Base-by-base conservation (phyloP, 1,140 invertebrate genomes). In the Planococcus citri region DNA sequence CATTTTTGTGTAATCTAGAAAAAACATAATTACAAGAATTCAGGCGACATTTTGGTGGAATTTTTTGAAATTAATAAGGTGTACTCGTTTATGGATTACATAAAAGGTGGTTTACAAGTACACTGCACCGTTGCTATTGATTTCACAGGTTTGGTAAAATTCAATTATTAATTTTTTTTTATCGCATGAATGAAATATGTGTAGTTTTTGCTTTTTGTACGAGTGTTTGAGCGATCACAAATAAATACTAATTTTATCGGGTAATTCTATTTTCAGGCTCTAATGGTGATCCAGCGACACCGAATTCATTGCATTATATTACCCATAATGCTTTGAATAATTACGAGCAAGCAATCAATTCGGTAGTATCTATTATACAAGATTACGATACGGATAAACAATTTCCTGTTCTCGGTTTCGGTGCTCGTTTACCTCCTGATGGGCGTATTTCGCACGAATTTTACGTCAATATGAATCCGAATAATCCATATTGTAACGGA, bases 311-410 rank as follows among this genome's bases (percentile, higher is more conserved):
- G 6, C 86, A 88, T 75, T 85, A 80, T 74, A 78, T 83, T 29
- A 79, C 79, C 24, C 27, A 57, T n/a, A 70, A 73, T 20, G 29
- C 68, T 8, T 77, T 76, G 67, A 87, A 86, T 76, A 80, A 82
- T 73, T 87, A 87, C 73, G 80, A 82, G 72, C 78, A 79, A 68
- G 85, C 85, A 12, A 80, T 88, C 12, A 76, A 76, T 37, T 78
- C 84, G 68, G 83, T 87, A 6, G 85, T 83, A 0, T 79, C 84
- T 68, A 87, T 88, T 69, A 85, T 87, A 68, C 80, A 87, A 75
- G 84, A 87, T 74, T 87, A 87, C 73, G 80, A 81, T 73, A 72
- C 74, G 22, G 82, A 83, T 72, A 82, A 84, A 72, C 72, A 81
- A 75, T 84, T 84, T 74, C 83, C 83, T 76, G 78, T 82, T 3